phyloP scores from a whole-genome alignment of 2,113 vertebrate species.

The Ochotona curzoniae region DNA sequence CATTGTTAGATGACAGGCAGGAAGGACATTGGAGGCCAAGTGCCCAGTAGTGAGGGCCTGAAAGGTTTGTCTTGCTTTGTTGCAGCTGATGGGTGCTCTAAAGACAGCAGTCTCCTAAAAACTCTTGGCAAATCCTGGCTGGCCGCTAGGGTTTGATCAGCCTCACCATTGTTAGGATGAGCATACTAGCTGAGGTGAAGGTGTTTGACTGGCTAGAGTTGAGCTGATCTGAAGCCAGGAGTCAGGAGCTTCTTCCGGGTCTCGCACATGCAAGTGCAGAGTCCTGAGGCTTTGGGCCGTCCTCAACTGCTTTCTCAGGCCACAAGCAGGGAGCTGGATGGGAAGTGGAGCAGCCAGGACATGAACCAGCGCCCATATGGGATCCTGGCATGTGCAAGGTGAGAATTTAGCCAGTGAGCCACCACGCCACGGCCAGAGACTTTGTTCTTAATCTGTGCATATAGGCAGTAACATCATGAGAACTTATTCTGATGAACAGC shows the following conservation, averaged over 20 bases:
- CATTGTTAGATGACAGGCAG: background rate
- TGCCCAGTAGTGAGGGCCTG: background rate
- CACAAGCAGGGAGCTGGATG: too few species aligned
- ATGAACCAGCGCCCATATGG: too few species aligned
- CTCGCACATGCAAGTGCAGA: too few species aligned
- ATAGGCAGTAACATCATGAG: background rate
- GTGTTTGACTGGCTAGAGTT: background rate
- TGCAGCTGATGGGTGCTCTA: background rate
- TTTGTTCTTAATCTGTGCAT: background rate
- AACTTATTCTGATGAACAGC: constrained; percentile 26
- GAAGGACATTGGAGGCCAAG: background rate
- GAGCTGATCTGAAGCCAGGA: too few species aligned
- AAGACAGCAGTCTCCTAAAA: background rate
- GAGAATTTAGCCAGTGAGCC: too few species aligned
- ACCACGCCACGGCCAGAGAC: too few species aligned
- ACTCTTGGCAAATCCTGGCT: background rate
- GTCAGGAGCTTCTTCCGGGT: too few species aligned
- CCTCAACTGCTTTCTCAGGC: too few species aligned
- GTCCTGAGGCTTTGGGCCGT: too few species aligned
- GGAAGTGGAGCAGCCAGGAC: too few species aligned
- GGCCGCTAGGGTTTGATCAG: background rate
- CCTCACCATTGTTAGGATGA: background rate
- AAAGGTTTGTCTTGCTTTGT: background rate
- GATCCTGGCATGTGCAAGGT: too few species aligned
- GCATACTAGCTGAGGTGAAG: background rate